Evolutionary conservation across 2,888 invertebrate species (phyloP), one percentile per base, ranked within the genome.

Genomic region (Eretmocerus hayati): DNA sequence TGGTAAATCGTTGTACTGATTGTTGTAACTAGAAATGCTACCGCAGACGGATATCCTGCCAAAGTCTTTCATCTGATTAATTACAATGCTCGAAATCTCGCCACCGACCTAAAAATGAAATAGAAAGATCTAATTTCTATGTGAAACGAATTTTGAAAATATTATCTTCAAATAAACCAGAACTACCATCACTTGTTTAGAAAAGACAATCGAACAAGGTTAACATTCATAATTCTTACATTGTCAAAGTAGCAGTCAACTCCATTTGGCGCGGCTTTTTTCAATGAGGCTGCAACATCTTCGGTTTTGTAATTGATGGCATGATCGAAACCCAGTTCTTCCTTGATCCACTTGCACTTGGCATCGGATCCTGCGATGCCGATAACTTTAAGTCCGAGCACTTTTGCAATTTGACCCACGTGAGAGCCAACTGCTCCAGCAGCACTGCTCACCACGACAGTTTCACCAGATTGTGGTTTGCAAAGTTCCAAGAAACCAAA

Each of bases 231-330:
- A n/a, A n/a, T n/a, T n/a, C 26, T 67, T 72, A 87, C 87, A 66
- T 87, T 87, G 64, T 87, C 87, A 62, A 86, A 87, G 61, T 83
- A 87, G 61, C 84, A 83, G 62, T 87, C 85, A 0, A 87, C 70
- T 2, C 85, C 85, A n/a, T 83, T 72, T 0, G 85, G 84, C 11
- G 84, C 84, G 44, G 70, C 73, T 65, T 80, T 72, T 54, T 76
- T 77, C 13, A 88, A 69, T 36, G 76, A 78, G 39, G 73, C 62
- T 1, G 66, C 64, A 37, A 83, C 58, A 59, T 81, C 65, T 6
- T 69, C 74, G 2, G 76, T 81, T 69, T 86, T 87, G 69, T 87
- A 87, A 71, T 87, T 87, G 53, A 81, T 82, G 13, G 79, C 83
- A 54, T 73, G 67, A 63, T 87, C 83, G 61, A 85, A 86, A 5